Evolutionary conservation across 2,888 invertebrate genomes (phyloP).

Genomic region (Ectemnius cavifrons): DNA sequence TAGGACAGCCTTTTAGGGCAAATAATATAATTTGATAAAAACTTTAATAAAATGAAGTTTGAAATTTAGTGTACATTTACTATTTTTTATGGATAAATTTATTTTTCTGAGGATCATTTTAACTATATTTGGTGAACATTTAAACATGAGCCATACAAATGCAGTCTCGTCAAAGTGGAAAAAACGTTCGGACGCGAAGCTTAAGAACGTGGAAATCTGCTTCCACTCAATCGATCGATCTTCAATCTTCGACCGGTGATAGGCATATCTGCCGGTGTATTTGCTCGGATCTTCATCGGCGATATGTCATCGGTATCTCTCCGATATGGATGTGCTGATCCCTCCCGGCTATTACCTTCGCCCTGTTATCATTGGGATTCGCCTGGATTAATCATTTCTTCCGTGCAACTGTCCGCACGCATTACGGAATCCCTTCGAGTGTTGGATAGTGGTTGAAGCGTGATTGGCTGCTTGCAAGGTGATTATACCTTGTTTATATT

Average conservation of each 20-base stretch:
- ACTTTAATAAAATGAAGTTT: no score
- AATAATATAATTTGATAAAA: no score
- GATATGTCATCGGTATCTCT: constrained; percentile 8
- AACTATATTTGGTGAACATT: no score
- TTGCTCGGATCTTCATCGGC: background rate
- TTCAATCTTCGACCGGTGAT: constrained; percentile 11
- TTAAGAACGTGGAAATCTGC: background rate
- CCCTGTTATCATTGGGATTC: background rate
- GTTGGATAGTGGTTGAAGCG: background rate
- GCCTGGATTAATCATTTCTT: constrained; percentile 6
- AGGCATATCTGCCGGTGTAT: background rate
- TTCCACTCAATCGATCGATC: background rate
- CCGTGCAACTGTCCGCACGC: background rate
- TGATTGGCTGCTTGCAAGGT: no score
- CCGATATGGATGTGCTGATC: background rate
- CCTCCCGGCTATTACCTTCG: background rate
- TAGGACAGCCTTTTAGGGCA: no score
- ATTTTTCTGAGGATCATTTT: no score
- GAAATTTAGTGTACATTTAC: no score
- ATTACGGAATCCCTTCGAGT: background rate
- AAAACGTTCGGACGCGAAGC: no score
- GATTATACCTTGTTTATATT: no score
- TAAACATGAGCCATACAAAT: no score
- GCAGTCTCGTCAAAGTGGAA: no score
- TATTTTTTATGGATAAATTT: no score